Base-by-base conservation (phyloP, 2,888 invertebrate genomes). In the Hyppa rectilinea region DNA sequence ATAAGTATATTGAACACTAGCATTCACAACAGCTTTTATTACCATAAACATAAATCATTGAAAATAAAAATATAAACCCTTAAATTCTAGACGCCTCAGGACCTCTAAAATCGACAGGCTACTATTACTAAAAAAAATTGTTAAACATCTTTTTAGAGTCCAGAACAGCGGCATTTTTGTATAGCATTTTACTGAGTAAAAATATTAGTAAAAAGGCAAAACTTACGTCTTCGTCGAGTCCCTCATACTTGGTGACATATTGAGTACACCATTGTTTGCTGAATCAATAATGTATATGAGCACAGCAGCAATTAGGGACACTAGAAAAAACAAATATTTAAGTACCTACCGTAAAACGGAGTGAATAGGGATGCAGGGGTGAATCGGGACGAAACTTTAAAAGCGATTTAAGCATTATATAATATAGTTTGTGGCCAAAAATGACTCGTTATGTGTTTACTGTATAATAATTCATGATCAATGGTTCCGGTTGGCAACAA, bases 221-320 rank as follows among this genome's bases (percentile, higher is more conserved):
- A 93, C 93, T 93, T 89, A 95, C 95, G 83, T 75, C 85, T 92
- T 92, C 14, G 88, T 76, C n/a, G 91, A 88, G 55, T 96, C 96
- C 82, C 97, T 96, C 89, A 96, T 95, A 64, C 91, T 92, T 45
- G 97, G 97, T 45, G 97, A 96, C 97, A 98, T 97, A 88, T 98
- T 98, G 3, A 98, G 95, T 81, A 97, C 96, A 74, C 98, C 98
- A 83, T 96, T 96, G 62, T 93, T 96, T 58, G 96, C 96, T n/a
- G 96, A 96, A 89, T 98, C 98, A 77, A 97, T 93, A 38, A 98
- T 96, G 96, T 97, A 98, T 80, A 99, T 97, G 20, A 97, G 92
- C 59, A 97, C 95, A 20, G 97, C 97, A n/a, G 97, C 97, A 80
- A 98, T 92, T 68, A 98, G 92, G 1, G 98, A 97, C 88, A 98